phyloP scores from a whole-genome alignment of 2,797 vertebrate genomes.

The Coracias cyanogaster region DNA sequence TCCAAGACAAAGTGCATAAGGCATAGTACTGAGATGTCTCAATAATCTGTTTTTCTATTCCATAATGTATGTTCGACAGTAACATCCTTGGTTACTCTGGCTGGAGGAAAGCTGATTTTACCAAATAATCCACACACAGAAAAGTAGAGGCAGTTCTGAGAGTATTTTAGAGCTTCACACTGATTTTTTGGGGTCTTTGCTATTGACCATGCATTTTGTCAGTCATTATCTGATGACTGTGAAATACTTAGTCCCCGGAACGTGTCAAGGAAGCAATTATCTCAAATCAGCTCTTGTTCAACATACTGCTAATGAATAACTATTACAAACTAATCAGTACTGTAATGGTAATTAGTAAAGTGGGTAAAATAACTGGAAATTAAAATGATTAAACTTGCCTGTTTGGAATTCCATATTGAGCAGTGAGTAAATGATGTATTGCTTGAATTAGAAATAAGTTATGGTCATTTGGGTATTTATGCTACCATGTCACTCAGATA shows the following conservation, averaged over 20 bases:
- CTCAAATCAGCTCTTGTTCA: conserved; percentile 20
- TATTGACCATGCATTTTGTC: neutral
- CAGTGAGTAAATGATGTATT: neutral
- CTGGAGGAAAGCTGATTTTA: neutral
- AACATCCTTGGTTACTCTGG: neutral
- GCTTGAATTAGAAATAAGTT: neutral
- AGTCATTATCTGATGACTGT: neutral
- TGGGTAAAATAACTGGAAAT: conserved; percentile 37
- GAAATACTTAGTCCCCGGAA: conserved; percentile 2
- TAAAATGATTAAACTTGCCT: neutral
- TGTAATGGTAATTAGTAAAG: conserved; percentile 36
- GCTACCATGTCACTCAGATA: neutral
- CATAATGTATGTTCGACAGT: neutral
- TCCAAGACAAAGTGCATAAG: neutral
- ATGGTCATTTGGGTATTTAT: neutral
- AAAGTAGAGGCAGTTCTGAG: neutral
- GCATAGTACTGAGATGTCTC: neutral
- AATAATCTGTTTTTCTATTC: neutral
- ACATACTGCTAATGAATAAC: conserved; percentile 31
- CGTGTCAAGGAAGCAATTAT: neutral
- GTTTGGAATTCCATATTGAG: neutral
- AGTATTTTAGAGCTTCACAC: neutral
- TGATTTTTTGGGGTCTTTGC: neutral
- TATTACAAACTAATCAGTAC: conserved; percentile 26
- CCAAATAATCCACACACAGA: neutral